Conservation (phyloP, 2,888 invertebrate species). For the Drosophila setosimentum region DNA sequence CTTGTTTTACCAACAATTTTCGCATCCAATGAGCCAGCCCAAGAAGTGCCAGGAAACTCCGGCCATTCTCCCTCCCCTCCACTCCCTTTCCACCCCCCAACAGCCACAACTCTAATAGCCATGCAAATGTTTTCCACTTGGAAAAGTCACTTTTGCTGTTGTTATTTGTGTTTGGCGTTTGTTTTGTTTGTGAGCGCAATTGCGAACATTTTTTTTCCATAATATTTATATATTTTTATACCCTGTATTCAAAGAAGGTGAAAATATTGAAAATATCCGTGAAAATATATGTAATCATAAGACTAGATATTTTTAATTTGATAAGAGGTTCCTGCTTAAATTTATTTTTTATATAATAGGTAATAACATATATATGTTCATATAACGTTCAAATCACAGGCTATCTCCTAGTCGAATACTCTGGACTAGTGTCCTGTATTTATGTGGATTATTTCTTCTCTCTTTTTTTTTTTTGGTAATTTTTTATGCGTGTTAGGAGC, state of each 20-base stretch:
- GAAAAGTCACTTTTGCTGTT: conserved; percentile 60
- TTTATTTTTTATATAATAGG: not conserved
- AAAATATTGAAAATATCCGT: not conserved
- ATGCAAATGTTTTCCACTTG: conserved; percentile 76
- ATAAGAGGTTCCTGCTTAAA: not conserved
- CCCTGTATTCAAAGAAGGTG: not conserved
- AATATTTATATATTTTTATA: conserved; percentile 34
- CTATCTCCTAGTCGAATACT: not conserved
- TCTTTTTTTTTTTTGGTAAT: conserved; percentile 40
- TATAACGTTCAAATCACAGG: not conserved
- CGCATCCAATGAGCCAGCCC: conserved; percentile 64
- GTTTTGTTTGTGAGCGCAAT: conserved; percentile 58
- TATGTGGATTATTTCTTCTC: conserved; percentile 11
- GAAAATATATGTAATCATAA: not conserved
- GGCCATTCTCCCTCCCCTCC: not conserved
- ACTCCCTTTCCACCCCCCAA: not conserved
- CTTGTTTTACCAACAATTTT: conserved; percentile 84
- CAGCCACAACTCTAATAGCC: conserved; percentile 41
- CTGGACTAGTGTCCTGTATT: not conserved
- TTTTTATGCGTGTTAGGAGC: conserved; percentile 40
- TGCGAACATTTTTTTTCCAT: conserved; percentile 59
- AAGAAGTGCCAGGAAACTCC: conserved; percentile 16
- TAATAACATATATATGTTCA: not conserved
- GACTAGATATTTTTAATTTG: not conserved
- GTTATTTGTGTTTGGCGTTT: conserved; percentile 41